Evolutionary conservation across 1,140 invertebrate genomes (phyloP).

Genomic region (Drosophila dunni): DNA sequence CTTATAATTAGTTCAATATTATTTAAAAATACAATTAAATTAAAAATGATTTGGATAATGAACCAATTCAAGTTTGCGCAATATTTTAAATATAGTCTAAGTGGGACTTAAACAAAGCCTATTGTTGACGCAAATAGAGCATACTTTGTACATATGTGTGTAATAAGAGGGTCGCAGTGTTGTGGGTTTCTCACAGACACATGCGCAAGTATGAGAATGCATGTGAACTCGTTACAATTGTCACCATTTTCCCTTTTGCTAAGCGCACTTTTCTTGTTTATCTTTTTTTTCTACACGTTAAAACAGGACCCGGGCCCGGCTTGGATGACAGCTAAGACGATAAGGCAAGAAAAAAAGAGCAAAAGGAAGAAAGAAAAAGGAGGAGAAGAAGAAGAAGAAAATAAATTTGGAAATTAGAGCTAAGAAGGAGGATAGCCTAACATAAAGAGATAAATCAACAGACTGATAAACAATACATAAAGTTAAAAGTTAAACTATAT

Average conservation of each 20-base stretch:
- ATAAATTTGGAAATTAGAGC: conserved; percentile 71
- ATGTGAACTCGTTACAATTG: conserved; percentile 14
- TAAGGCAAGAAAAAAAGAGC: conserved; percentile 41
- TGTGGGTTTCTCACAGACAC: not conserved
- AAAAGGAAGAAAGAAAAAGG: conserved; percentile 40
- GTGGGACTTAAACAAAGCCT: conserved; percentile 27
- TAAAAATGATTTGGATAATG: not conserved
- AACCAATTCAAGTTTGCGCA: not conserved
- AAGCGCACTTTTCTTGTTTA: conserved; percentile 39
- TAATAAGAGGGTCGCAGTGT: not conserved
- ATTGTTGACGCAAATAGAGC: conserved; percentile 61
- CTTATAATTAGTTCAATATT: not conserved
- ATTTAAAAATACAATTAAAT: no score
- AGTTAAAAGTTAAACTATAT: conserved; percentile 75
- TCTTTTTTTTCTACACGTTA: conserved; percentile 25
- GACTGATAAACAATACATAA: conserved; percentile 84
- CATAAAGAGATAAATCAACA: conserved; percentile 83
- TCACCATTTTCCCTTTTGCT: conserved; percentile 15
- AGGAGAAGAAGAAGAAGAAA: conserved; percentile 33
- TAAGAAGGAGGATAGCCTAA: conserved; percentile 75
- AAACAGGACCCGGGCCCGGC: conserved; percentile 65
- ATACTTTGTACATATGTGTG: conserved; percentile 6
- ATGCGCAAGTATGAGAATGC: not conserved
- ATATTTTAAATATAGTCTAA: conserved; percentile 11
- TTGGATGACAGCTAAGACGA: conserved; percentile 58